A percentile compares a stretch with the other conserved stretches of the same genome.
These are phyloP conservation scores for Rhincodon typus DNA, from an alignment of 2,797 vertebrate species.

Conservation along the genomic window DNA sequence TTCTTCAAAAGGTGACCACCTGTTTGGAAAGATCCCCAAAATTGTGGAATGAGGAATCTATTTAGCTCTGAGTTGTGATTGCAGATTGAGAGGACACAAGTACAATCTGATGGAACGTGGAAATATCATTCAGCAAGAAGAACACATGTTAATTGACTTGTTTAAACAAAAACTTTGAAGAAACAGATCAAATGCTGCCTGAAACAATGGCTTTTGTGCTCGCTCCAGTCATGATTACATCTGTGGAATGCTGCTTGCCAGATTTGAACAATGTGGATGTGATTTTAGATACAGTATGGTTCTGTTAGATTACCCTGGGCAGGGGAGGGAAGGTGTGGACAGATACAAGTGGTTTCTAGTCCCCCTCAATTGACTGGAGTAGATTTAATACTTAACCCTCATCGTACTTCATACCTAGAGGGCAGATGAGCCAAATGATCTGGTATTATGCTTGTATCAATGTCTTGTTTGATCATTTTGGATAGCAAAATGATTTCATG, in stretches of 20 bases:
- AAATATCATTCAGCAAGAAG: background rate
- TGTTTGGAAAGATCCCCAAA: background rate
- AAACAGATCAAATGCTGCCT: background rate
- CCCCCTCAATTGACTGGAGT: background rate
- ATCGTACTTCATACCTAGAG: background rate
- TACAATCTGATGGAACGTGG: background rate
- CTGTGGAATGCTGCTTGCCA: background rate
- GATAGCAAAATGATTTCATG: background rate
- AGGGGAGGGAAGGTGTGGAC: background rate
- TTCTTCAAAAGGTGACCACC: background rate
- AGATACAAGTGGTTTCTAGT: background rate
- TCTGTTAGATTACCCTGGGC: background rate
- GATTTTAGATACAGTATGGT: background rate
- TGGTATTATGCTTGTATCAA: background rate
- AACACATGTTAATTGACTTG: background rate
- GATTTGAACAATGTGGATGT: background rate
- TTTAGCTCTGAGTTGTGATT: background rate
- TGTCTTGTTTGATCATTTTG: background rate
- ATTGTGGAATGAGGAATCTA: background rate
- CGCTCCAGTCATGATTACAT: background rate
- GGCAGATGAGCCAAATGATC: background rate
- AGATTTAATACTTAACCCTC: background rate
- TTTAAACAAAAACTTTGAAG: background rate
- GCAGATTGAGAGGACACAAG: background rate
- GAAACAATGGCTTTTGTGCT: background rate